Conservation (phyloP, 2,888 invertebrate species). For the Lamproptera curius region DNA sequence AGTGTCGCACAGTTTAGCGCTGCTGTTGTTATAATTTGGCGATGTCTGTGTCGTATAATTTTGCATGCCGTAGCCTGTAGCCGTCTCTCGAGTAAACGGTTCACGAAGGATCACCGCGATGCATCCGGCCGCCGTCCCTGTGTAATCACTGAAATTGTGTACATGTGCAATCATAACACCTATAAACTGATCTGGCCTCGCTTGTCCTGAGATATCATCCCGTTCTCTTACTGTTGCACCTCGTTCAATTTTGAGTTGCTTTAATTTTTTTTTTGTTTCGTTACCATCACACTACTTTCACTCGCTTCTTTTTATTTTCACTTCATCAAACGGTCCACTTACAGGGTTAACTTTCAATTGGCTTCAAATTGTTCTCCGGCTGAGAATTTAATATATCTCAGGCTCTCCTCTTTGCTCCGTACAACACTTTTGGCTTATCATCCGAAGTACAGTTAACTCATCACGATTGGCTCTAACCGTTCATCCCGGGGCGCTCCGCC, state of each 20-base stretch:
- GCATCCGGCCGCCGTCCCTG: slow-evolving; percentile 45
- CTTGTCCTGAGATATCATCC: slow-evolving; percentile 76
- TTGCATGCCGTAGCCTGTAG: slow-evolving; percentile 16
- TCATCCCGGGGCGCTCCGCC: slow-evolving; percentile 40
- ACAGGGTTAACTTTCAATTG: slow-evolving; percentile 77
- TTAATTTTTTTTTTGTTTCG: slow-evolving; percentile 67
- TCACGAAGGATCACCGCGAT: slow-evolving; percentile 21
- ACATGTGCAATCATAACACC: slow-evolving; percentile 75
- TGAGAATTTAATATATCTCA: slow-evolving; percentile 81
- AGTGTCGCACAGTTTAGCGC: slow-evolving; percentile 2
- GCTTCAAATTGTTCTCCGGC: slow-evolving; percentile 67
- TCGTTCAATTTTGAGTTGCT: slow-evolving; percentile 77
- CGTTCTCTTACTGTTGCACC: slow-evolving; percentile 73
- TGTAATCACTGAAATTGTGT: slow-evolving; percentile 65
- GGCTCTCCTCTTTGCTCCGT: slow-evolving; percentile 93
- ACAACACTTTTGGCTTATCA: slow-evolving; percentile 84
- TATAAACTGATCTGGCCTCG: slow-evolving; percentile 71
- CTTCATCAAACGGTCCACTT: slow-evolving; percentile 77
- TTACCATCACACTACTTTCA: slow-evolving; percentile 70
- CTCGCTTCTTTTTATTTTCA: slow-evolving; percentile 75
- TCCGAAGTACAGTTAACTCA: slow-evolving; percentile 72
- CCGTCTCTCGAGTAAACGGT: too few relatives aligned
- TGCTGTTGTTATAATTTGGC: slow-evolving; percentile 4
- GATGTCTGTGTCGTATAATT: slow-evolving; percentile 6
- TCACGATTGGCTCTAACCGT: slow-evolving; percentile 76